These are phyloP conservation scores for Archilochus colubris DNA, from an alignment of 2,113 vertebrate genomes.

Conservation along the genomic window DNA sequence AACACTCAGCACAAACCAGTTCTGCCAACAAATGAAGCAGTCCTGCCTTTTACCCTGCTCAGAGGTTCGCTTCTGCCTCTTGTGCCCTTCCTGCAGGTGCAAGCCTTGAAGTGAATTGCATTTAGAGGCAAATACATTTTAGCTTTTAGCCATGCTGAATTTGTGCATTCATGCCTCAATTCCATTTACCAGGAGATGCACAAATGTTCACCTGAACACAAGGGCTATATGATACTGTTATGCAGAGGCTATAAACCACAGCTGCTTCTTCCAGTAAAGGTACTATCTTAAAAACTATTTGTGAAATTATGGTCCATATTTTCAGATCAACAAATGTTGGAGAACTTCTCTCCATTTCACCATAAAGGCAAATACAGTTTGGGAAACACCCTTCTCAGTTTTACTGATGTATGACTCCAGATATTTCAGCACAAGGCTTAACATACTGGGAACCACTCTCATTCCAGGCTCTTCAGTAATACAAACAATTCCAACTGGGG, in stretches of 20 bases:
- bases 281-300: not conserved
- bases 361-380: not conserved
- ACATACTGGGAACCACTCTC: not conserved
- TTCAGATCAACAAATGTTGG: not conserved
- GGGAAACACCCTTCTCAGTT: not conserved
- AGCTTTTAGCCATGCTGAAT: not conserved
- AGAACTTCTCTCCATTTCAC: not conserved
- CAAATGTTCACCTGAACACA: not conserved
- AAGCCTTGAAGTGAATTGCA: not conserved
- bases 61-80: not conserved
- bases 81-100: rapidly evolving
- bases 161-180: not conserved
- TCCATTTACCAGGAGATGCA: not conserved
- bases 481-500: not conserved
- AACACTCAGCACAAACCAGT: not conserved
- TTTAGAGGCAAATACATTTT: not conserved
- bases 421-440: not conserved
- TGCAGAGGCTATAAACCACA: not conserved
- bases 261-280: not conserved
- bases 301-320: not conserved
- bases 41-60: not conserved
- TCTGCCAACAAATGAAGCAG: not conserved
- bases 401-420: not conserved
- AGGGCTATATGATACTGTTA: not conserved
- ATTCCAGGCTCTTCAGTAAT: not conserved